Conservation (phyloP, 2,888 invertebrate species). For the Gymnocheta viridis region DNA sequence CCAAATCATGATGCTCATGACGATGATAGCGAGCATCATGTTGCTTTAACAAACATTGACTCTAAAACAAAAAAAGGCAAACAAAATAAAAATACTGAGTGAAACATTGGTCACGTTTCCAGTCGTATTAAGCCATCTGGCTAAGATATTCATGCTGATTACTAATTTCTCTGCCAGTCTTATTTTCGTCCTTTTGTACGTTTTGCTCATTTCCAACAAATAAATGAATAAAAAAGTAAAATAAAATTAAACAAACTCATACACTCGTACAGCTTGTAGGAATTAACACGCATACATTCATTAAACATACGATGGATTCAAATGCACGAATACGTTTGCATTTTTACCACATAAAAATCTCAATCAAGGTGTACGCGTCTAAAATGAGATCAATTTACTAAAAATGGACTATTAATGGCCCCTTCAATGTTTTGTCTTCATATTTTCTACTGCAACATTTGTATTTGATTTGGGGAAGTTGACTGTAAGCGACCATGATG, state of each 20-base stretch:
- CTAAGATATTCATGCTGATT: constrained; percentile 78
- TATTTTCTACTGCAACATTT: not conserved
- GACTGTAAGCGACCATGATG: not conserved
- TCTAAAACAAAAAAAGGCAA: constrained; percentile 7
- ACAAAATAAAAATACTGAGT: not conserved
- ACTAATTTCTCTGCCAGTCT: constrained; percentile 77
- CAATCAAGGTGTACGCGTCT: constrained; percentile 64
- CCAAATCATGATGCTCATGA: constrained; percentile 55
- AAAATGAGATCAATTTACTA: constrained; percentile 63
- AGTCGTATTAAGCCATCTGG: constrained; percentile 81
- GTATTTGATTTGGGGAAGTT: not conserved
- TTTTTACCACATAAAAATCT: constrained; percentile 61
- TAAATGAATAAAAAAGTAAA: constrained; percentile 19
- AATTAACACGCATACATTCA: not conserved
- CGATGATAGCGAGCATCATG: constrained; percentile 55
- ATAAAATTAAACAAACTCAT: constrained; percentile 30
- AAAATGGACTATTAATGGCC: constrained; percentile 68
- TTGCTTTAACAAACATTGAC: constrained; percentile 57
- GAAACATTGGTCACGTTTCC: constrained; percentile 78
- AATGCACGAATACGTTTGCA: constrained; percentile 23
- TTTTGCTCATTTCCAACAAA: constrained; percentile 74
- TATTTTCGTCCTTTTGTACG: constrained; percentile 46
- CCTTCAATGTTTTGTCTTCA: not conserved
- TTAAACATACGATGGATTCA: not conserved
- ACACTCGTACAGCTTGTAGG: not conserved